phyloP scores from a whole-genome alignment of 2,113 vertebrate genomes.

The Phaethornis superciliosus region DNA sequence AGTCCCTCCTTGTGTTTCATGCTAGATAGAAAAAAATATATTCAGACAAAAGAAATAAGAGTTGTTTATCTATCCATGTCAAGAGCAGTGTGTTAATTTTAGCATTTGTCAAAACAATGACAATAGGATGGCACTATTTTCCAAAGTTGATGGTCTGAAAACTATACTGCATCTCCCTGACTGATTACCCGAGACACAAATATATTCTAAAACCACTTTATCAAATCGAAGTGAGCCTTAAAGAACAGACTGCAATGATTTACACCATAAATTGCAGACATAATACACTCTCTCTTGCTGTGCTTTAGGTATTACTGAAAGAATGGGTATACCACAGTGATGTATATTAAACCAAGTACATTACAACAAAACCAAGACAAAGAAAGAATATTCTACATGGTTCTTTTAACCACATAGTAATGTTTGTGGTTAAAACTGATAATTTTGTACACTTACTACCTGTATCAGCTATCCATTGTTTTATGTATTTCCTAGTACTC shows the following conservation, averaged over 20 bases:
- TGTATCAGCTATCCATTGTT: not conserved
- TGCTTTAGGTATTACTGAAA: not conserved
- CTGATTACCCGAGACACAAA: not conserved
- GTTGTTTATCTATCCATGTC: not conserved
- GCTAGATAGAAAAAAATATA: not conserved
- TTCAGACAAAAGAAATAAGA: not conserved
- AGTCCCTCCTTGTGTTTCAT: not conserved
- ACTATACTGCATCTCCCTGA: not conserved
- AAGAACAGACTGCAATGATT: not conserved
- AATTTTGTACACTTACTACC: not conserved
- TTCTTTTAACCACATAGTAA: not conserved
- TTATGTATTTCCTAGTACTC: not conserved
- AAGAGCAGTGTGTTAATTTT: not conserved
- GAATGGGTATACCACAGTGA: not conserved
- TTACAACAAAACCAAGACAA: not conserved
- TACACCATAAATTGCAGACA: not conserved
- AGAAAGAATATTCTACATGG: not conserved
- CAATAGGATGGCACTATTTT: not conserved
- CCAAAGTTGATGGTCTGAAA: not conserved
- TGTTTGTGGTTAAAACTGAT: not conserved
- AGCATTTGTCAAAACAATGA: slow-evolving; percentile 4
- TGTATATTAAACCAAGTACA: not conserved
- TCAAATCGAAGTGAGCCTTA: not conserved
- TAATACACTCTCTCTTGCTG: not conserved
- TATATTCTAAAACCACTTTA: not conserved